Base-by-base conservation (phyloP, 1,140 invertebrate species). In the Calephelis nemesis region DNA sequence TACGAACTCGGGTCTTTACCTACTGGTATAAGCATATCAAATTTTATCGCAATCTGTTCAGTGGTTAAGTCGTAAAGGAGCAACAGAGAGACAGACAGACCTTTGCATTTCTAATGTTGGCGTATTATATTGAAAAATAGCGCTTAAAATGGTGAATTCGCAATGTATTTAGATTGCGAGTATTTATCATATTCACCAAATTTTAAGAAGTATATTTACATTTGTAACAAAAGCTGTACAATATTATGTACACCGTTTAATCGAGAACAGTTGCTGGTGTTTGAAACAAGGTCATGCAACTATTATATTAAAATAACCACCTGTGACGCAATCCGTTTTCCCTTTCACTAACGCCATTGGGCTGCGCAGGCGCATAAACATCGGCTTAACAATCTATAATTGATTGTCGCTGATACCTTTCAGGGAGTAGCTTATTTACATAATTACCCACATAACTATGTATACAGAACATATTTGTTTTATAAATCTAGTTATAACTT, bases 291-390 rank as follows among this genome's bases (percentile, higher is more conserved):
- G 62, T 13, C 62, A 63, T 15, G 42, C n/a, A 45, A 63, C 45
- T 63, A 45, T 45, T 63, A 47, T 63, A 63, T 63, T 63, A 63
- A 73, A 74, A 71, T 72, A 76, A 72, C 62, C 75, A 65, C 75
- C 75, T 76, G 74, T 86, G 85, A 88, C 86, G 83, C 77, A 81
- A 85, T 73, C 62, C 15, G 67, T 72, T 75, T 81, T 85, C 75
- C 86, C 86, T 88, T 88, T 88, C 85, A 88, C 85, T 76, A 52
- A 39, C 58, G 77, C 74, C 47, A 82, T 80, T 82, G 77, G 78
- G 68, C 73, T 62, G 63, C 67, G 13, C 62, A 15, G 12, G 42
- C 47, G 10, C 62, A 19, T 45, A 47, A 47, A 67, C 62, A 19
- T 19, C 62, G 45, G n/a, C 45, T 63, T 45, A 5, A 63, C 62